Conservation (phyloP, 1,140 invertebrate species). For the Radopholus similis region DNA sequence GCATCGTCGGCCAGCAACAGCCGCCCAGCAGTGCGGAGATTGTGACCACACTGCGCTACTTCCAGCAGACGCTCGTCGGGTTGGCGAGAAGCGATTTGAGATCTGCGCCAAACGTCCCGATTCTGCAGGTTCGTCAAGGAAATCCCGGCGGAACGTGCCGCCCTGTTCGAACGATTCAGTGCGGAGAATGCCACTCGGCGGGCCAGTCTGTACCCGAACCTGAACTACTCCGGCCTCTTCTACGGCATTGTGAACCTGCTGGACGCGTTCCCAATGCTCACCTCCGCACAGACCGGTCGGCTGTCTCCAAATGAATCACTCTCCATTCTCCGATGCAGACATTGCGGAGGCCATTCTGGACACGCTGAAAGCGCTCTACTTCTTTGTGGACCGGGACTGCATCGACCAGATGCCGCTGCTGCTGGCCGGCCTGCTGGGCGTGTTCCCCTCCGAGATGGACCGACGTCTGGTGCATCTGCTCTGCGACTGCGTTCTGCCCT, state of each 20-base stretch:
- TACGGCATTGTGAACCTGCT: conserved; percentile 64
- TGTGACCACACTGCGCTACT: conserved; percentile 93
- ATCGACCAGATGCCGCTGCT: conserved; percentile 91
- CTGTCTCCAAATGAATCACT: background rate
- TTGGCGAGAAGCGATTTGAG: background rate
- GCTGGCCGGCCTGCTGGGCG: conserved; percentile 84
- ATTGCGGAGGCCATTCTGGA: conserved; percentile 85
- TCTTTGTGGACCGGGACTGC: conserved; percentile 90
- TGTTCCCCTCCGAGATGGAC: conserved; percentile 82
- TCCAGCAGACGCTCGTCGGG: conserved; percentile 89
- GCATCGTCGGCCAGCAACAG: conserved; percentile 81
- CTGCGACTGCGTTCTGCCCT: conserved; percentile 91
- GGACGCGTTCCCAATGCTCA: conserved; percentile 62
- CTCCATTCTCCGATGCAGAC: conserved; percentile 65
- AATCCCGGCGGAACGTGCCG: conserved; percentile 35
- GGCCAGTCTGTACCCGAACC: conserved; percentile 51
- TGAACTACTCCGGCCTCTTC: conserved; percentile 59
- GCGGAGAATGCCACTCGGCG: conserved; percentile 33
- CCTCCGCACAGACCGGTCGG: conserved; percentile 62
- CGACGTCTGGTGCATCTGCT: conserved; percentile 90
- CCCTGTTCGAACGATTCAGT: conserved; percentile 46
- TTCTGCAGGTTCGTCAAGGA: conserved; percentile 56
- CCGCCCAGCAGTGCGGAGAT: conserved; percentile 91
- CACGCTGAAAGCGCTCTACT: conserved; percentile 82
- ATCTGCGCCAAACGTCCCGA: conserved; percentile 6